Percentiles rank a stretch among this genome's conserved stretches.
Conservation (phyloP, 2,888 invertebrate genomes). For the Drosophila niveifrons region DNA sequence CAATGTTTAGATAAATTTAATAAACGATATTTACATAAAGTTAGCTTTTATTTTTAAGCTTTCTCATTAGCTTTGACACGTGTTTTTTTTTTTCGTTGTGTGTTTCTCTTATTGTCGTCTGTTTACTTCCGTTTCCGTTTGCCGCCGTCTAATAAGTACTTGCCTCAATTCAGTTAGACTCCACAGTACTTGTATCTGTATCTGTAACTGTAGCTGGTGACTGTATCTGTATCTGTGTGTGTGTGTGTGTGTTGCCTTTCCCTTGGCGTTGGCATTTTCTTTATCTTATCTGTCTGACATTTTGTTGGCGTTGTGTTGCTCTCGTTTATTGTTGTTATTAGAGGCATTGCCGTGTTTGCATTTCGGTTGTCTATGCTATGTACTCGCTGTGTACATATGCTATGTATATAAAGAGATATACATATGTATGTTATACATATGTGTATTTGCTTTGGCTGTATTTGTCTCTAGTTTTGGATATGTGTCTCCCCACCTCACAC, state of each 20-base stretch:
- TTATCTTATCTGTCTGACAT: conserved; percentile 25
- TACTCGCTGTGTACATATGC: conserved; percentile 26
- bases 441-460: conserved; percentile 3
- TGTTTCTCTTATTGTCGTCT: not conserved
- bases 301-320: conserved; percentile 29
- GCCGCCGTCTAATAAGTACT: not conserved
- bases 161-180: not conserved
- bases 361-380: conserved; percentile 49
- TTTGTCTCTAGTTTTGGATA: conserved; percentile 22
- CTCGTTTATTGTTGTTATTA: conserved; percentile 57
- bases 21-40: no score
- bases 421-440: not conserved
- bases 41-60: not conserved
- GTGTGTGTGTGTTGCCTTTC: conserved; percentile 16
- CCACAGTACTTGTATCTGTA: conserved; percentile 4
- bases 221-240: conserved; percentile 3
- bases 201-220: not conserved
- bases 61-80: not conserved
- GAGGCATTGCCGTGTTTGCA: conserved; percentile 55
- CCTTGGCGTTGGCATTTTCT: conserved; percentile 29
- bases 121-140: conserved; percentile 19
- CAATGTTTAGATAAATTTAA: no score
- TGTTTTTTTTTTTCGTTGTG: not conserved
- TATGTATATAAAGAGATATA: not conserved
- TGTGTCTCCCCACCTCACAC: not conserved